Evolutionary conservation across 2,888 invertebrate species (phyloP).

Genomic region (Thymelicus lineola): DNA sequence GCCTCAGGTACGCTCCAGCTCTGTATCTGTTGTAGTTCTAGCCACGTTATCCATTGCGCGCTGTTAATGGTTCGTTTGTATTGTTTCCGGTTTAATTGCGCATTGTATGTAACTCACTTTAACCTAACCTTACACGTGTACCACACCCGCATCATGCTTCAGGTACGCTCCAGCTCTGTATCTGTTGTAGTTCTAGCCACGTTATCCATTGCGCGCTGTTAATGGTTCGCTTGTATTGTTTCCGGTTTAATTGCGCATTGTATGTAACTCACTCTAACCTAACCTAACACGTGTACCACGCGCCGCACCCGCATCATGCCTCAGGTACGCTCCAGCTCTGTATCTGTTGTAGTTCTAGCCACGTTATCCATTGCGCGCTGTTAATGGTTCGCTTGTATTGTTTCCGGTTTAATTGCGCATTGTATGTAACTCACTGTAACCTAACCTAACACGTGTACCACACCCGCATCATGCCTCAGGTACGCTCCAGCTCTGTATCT

Average conservation of each 20-base stretch:
- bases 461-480: too few species aligned
- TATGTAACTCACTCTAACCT: neutral
- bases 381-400: neutral
- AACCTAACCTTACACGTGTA: too few species aligned
- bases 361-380: neutral
- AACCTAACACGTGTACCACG: constrained; percentile 64
- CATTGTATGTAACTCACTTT: neutral
- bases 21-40: too few species aligned
- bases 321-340: constrained; percentile 63
- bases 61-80: too few species aligned
- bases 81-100: neutral
- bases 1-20: too few species aligned
- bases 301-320: constrained; percentile 73
- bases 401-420: neutral
- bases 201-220: neutral
- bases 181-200: too few species aligned
- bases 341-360: too few species aligned
- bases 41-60: too few species aligned
- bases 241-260: neutral
- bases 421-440: neutral
- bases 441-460: too few species aligned
- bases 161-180: too few species aligned
- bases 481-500: too few species aligned
- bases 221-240: neutral
- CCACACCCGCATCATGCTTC: too few species aligned